These are phyloP conservation scores for Limnephilus lunatus DNA, from an alignment of 2,888 invertebrate species.

Conservation along the genomic window DNA sequence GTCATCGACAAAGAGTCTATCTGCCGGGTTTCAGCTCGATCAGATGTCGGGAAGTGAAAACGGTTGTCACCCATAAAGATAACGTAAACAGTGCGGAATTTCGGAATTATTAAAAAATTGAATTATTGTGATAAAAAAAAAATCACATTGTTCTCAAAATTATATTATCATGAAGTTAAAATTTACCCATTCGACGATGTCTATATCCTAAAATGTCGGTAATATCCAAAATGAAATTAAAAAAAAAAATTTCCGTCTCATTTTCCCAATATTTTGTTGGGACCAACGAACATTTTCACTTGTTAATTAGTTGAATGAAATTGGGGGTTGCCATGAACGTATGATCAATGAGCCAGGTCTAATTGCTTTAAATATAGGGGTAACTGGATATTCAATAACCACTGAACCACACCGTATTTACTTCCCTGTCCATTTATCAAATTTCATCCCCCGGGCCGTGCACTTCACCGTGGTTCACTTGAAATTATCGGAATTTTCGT, in stretches of 20 bases:
- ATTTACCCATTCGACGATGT: not conserved
- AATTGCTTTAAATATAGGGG: not conserved
- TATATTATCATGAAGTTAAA: not conserved
- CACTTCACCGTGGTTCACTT: not conserved
- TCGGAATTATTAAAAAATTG: not conserved
- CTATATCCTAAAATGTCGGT: no score
- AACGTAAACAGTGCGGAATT: not conserved
- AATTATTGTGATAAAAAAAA: not conserved
- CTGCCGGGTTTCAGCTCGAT: no score
- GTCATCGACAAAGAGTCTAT: no score
- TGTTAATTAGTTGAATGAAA: not conserved
- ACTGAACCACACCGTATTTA: not conserved
- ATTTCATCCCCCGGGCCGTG: not conserved
- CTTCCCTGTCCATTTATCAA: not conserved
- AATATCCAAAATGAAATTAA: no score
- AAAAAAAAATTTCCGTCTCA: not conserved
- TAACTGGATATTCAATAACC: not conserved
- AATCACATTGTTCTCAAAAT: not conserved
- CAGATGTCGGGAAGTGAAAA: not conserved
- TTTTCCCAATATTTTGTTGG: not conserved
- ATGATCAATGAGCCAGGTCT: not conserved
- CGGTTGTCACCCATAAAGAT: not conserved
- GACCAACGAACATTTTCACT: not conserved
- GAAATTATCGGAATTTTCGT: not conserved
- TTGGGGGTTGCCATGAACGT: not conserved